Conservation (phyloP, 2,113 vertebrate genomes). For the Dendrocopos noguchii region DNA sequence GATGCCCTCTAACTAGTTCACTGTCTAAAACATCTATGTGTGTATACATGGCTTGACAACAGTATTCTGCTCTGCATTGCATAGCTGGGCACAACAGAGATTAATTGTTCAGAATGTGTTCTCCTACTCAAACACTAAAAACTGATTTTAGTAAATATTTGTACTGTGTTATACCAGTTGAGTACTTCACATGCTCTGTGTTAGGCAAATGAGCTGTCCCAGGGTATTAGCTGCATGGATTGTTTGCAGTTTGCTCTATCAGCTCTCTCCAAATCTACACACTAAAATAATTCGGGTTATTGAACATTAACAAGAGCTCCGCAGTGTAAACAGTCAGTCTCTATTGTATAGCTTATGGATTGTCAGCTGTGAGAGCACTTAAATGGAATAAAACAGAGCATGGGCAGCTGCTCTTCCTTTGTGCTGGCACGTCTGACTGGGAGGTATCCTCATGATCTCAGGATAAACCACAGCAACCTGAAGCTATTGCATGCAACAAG, state of each 20-base stretch:
- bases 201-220: background rate
- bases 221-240: background rate
- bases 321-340: background rate
- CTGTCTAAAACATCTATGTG: background rate
- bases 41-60: background rate
- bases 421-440: background rate
- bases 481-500: background rate
- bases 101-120: background rate
- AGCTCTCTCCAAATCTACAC: background rate
- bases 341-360: background rate
- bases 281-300: background rate
- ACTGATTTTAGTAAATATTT: conserved; percentile 15
- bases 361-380: background rate
- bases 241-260: background rate
- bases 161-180: background rate
- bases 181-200: background rate
- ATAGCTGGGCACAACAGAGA: background rate
- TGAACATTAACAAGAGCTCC: background rate
- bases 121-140: background rate
- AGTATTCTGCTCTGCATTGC: background rate
- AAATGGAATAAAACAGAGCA: background rate
- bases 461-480: background rate
- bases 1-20: background rate
- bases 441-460: background rate
- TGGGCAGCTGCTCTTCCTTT: background rate